Evolutionary conservation across 2,113 vertebrate genomes (phyloP).

Genomic region (Nothoprocta pentlandii): DNA sequence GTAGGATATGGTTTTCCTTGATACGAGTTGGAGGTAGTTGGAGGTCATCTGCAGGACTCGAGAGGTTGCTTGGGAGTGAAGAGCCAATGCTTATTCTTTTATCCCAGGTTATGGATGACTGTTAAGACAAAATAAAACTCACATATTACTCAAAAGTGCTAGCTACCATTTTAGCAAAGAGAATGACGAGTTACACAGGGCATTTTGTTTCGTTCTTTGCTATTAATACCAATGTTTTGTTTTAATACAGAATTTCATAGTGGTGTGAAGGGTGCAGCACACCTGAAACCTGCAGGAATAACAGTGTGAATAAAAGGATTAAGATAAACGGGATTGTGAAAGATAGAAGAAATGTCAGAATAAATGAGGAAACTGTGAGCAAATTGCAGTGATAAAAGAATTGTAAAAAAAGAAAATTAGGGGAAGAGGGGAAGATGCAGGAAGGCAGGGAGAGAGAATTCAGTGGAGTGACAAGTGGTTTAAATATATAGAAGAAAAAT

Average conservation of each 20-base stretch:
- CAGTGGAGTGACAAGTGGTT: background rate
- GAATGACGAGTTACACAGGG: background rate
- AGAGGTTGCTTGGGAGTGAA: constrained; percentile 86
- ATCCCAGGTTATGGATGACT: constrained; percentile 89
- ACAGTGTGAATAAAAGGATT: constrained; percentile 24
- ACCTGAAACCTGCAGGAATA: constrained; percentile 23
- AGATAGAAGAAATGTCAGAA: constrained; percentile 16
- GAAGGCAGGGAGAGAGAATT: background rate
- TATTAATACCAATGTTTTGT: constrained; percentile 33
- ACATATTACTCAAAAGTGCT: background rate
- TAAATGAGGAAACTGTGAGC: constrained; percentile 12
- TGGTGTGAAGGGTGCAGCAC: background rate
- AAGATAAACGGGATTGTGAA: constrained; percentile 42
- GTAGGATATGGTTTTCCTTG: constrained; percentile 91
- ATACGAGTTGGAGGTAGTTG: constrained; percentile 80
- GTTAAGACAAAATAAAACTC: constrained; percentile 50
- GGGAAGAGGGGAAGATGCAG: background rate
- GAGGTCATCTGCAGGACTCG: constrained; percentile 83
- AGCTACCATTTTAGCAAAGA: background rate
- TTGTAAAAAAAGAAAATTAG: background rate
- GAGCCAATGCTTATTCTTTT: constrained; percentile 89
- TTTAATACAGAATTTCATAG: constrained; percentile 8
- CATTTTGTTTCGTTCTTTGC: background rate
- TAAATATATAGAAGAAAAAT: background rate
- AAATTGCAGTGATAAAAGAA: constrained; percentile 20